phyloP scores from a whole-genome alignment of 2,888 invertebrate genomes.

The Pherbina coryleti region DNA sequence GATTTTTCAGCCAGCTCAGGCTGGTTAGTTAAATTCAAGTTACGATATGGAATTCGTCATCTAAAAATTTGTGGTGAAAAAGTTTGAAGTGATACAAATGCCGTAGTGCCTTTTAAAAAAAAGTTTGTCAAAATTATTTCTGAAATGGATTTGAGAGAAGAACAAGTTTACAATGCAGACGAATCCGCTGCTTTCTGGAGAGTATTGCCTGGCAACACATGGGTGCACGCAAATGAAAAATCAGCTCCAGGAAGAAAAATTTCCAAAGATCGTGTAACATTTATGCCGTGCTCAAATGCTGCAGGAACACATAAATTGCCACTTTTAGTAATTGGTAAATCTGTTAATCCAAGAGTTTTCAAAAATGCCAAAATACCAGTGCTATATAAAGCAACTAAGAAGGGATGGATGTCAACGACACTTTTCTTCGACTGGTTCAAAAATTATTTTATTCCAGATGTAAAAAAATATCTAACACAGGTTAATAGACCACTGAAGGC shows the following conservation, averaged over 20 bases:
- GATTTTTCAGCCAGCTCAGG: no score
- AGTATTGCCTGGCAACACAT: slow-evolving; percentile 46
- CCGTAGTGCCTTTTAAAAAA: slow-evolving; percentile 35
- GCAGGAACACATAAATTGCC: slow-evolving; percentile 40
- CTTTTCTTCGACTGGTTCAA: no score
- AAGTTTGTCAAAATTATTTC: slow-evolving; percentile 30
- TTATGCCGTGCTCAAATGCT: slow-evolving; percentile 48
- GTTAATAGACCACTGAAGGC: no score
- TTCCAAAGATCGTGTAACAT: slow-evolving; percentile 46
- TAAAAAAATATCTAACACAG: no score
- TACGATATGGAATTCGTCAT: no score
- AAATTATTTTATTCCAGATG: no score
- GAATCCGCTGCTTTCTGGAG: slow-evolving; percentile 51
- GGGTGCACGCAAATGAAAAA: slow-evolving; percentile 41
- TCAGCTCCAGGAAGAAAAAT: slow-evolving; percentile 39
- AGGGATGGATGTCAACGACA: no score
- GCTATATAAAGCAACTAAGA: no score
- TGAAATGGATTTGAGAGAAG: slow-evolving; percentile 39
- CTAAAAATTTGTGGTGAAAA: no score
- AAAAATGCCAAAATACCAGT: slow-evolving; percentile 46
- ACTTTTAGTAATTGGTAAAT: slow-evolving; percentile 19
- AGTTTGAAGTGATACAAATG: no score
- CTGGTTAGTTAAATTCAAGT: no score
- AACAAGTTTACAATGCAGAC: slow-evolving; percentile 50
- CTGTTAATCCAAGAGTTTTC: slow-evolving; percentile 44